Evolutionary conservation across 1,140 invertebrate genomes (phyloP).

Genomic region (Camponotus vicinus): DNA sequence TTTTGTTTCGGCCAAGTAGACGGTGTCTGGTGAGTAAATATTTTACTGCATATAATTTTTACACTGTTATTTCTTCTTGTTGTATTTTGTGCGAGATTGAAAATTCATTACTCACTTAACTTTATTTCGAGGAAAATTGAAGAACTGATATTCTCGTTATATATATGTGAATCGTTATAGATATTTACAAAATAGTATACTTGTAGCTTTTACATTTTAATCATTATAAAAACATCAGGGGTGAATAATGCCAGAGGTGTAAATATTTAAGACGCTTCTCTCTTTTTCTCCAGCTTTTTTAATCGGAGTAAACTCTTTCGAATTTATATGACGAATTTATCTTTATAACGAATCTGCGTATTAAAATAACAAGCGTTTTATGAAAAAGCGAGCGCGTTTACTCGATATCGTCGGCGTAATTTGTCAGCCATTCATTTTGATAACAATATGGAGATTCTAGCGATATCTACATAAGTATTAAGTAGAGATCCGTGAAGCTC

Average conservation of each 20-base stretch:
- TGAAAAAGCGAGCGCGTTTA: neutral
- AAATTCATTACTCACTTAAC: too few relatives aligned
- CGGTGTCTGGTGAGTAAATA: too few relatives aligned
- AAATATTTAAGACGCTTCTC: neutral
- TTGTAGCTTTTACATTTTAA: neutral
- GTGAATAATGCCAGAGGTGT: neutral
- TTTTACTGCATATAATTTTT: too few relatives aligned
- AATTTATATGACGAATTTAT: neutral
- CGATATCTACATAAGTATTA: conserved; percentile 44
- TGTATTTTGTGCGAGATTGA: too few relatives aligned
- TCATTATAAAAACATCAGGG: neutral
- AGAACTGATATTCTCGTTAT: too few relatives aligned
- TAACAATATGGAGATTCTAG: conserved; percentile 67
- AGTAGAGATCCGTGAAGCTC: conserved; percentile 27
- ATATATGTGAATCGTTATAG: too few relatives aligned
- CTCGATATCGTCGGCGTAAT: conserved; percentile 54
- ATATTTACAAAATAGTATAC: neutral
- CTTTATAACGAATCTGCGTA: conserved; percentile 5
- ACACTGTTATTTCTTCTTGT: too few relatives aligned
- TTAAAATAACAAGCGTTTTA: conserved; percentile 3
- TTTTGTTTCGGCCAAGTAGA: too few relatives aligned
- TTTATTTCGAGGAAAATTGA: too few relatives aligned
- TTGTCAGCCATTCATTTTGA: conserved; percentile 70
- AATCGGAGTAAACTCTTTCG: neutral
- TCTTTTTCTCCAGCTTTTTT: neutral